Evolutionary conservation across 2,888 invertebrate genomes (phyloP).

Genomic region (Blera fallax): DNA sequence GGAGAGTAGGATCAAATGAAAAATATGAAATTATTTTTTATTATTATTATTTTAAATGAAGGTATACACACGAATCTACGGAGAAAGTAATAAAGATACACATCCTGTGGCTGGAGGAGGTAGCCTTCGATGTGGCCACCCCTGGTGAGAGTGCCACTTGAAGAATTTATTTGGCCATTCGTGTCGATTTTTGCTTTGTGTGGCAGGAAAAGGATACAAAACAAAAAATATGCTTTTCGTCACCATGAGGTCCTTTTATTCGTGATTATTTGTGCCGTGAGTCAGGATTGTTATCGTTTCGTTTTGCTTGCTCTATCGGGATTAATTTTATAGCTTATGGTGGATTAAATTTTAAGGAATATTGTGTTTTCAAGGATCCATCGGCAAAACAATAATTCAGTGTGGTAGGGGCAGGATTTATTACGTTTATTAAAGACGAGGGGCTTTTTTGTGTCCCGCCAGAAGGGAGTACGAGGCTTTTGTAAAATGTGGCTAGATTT

Average conservation of each 20-base stretch:
- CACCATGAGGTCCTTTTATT: constrained; percentile 34
- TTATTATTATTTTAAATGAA: constrained; percentile 54
- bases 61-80: not conserved
- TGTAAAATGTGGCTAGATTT: too few relatives aligned
- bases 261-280: not conserved
- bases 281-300: not conserved
- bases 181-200: constrained; percentile 36
- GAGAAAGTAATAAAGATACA: constrained; percentile 14
- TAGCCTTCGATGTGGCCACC: constrained; percentile 1
- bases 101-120: not conserved
- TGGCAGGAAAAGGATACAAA: not conserved
- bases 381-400: too few relatives aligned
- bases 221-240: not conserved
- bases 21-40: constrained; percentile 53
- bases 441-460: too few relatives aligned
- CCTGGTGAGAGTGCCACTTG: constrained; percentile 48
- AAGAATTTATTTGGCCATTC: constrained; percentile 55
- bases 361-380: too few relatives aligned
- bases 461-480: too few relatives aligned
- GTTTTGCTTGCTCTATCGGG: not conserved
- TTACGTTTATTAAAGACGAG: too few relatives aligned
- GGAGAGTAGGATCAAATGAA: constrained; percentile 32
- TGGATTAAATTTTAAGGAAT: not conserved
- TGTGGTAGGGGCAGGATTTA: too few relatives aligned
- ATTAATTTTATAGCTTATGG: not conserved